phyloP scores from a whole-genome alignment of 2,797 vertebrate species.

The Crocidura indochinensis region DNA sequence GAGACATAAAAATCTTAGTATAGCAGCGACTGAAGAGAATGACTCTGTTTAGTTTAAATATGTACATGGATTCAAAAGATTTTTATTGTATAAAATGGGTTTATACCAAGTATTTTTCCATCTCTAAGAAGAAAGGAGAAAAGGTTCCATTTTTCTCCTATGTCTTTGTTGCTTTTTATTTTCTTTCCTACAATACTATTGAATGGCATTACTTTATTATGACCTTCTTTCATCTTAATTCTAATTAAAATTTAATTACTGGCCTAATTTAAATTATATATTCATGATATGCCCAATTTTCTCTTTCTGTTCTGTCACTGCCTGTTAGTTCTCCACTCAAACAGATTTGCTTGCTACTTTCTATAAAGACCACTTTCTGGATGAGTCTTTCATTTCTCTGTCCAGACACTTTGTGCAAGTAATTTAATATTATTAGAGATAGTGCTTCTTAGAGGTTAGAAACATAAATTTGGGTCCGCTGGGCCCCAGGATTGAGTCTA shows the following conservation, averaged over 20 bases:
- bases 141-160: not conserved
- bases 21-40: not conserved
- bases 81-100: not conserved
- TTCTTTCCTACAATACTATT: not conserved
- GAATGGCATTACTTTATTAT: not conserved
- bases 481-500: not conserved
- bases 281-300: not conserved
- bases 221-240: not conserved
- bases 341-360: not conserved
- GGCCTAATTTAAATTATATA: not conserved
- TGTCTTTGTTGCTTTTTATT: not conserved
- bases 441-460: no score
- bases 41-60: not conserved
- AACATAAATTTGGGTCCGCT: not conserved
- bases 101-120: not conserved
- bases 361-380: not conserved
- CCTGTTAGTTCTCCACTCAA: not conserved
- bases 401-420: not conserved
- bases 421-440: not conserved
- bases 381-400: not conserved
- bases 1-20: no score
- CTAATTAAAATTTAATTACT: not conserved
- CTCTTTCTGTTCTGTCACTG: not conserved
- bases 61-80: constrained; percentile 11
- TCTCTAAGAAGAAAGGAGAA: not conserved